Conservation (phyloP, 1,140 invertebrate species). For the Drosophila navojoa region DNA sequence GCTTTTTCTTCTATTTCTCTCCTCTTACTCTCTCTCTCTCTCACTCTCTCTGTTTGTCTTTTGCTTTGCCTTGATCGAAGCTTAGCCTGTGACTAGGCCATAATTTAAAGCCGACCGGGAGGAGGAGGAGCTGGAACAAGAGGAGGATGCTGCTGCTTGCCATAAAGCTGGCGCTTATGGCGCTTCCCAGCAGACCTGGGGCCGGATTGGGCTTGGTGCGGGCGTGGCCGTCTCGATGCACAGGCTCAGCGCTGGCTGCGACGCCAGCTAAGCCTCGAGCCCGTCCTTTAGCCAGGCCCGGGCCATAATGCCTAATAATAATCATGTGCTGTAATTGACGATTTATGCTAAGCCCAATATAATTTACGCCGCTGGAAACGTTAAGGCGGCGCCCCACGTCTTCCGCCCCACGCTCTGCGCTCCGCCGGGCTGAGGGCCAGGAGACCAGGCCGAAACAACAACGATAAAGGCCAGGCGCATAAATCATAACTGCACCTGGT, state of each 20-base stretch:
- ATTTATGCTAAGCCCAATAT: conserved; percentile 81
- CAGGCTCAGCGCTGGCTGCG: neutral
- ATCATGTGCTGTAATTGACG: conserved; percentile 80
- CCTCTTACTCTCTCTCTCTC: no score
- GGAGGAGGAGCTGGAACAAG: conserved; percentile 23
- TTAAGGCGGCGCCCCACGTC: conserved; percentile 58
- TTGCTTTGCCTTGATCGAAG: neutral
- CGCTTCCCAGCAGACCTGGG: conserved; percentile 59
- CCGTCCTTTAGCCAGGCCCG: conserved; percentile 28
- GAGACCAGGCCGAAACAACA: conserved; percentile 13
- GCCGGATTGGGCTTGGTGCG: conserved; percentile 76
- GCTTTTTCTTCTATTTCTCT: neutral
- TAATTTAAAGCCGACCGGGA: conserved; percentile 54
- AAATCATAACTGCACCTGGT: conserved; percentile 80
- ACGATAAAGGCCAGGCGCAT: conserved; percentile 40
- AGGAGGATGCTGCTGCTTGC: conserved; percentile 35
- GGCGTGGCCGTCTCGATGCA: conserved; percentile 55
- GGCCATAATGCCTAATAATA: conserved; percentile 77
- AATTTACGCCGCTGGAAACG: conserved; percentile 77
- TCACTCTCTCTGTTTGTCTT: no score
- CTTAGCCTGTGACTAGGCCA: conserved; percentile 47
- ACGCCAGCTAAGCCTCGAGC: conserved; percentile 12
- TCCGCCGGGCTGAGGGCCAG: neutral
- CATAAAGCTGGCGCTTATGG: conserved; percentile 72
- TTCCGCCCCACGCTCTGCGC: neutral